Evolutionary conservation across 2,888 invertebrate genomes (phyloP), one percentile per base, ranked within the genome.

Genomic region (Liposcelis brunnea): DNA sequence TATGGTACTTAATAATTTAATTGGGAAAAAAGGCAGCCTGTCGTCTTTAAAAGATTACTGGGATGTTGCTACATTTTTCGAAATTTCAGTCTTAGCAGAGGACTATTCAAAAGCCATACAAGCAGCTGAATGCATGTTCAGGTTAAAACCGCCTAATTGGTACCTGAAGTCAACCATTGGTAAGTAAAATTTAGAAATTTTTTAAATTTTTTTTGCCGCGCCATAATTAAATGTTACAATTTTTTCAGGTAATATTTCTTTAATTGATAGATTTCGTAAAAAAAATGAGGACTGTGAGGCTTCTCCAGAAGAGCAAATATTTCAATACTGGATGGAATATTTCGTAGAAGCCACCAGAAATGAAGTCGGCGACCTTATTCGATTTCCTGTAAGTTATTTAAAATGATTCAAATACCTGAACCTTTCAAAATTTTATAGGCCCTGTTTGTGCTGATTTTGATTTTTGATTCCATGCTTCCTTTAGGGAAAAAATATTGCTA

Each of bases 1-100:
- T 42, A 85, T 94, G 75, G 86, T 93, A 7, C 66, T 98, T 51
- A 98, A 97, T 62, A 94, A 94, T 66, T 69, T 97, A 48, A 95
- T 98, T 56, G 98, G 98, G 0, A 87, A 93, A 60, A 98, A 98
- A 61, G 98, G 98, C 36, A 91, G 90, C 59, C 66, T 98, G 21
- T 78, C 82, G 0, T 87, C 89, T 1, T 68, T 98, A 15, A 83
- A 82, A 54, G 95, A 98, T 60, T 98, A 98, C 60, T 98, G 98
- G 98, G 95, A 95, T 62, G 95, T 98, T 11, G 95, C 95, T 0
- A 95, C 91, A 2, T 98, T 91, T 70, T 95, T 97, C 63, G 95
- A 95, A 67, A 95, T 97, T 53, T 93, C 93, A 40, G 95, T 98
- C 0, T 68, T 98, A 26, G 94, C 94, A 2, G 91, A 95, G 63